Evolutionary conservation across 2,888 invertebrate genomes (phyloP), one percentile per base, ranked within the genome.

Genomic region (Tiphia femorata): DNA sequence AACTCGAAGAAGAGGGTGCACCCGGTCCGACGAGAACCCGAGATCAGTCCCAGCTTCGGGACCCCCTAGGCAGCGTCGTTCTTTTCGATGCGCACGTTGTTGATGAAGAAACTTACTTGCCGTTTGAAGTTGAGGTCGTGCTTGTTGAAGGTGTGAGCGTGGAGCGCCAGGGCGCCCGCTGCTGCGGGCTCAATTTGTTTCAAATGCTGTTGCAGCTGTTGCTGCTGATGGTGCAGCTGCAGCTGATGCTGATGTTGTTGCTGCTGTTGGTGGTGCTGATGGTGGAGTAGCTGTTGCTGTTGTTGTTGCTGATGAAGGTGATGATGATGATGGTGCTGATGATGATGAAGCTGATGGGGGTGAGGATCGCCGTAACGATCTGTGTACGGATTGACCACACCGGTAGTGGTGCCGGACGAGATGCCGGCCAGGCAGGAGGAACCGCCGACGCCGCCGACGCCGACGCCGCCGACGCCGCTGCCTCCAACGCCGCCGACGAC

Each of bases 51-150:
- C n/a, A n/a, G n/a, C n/a, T n/a, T n/a, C 33, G 14, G 33, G 33
- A 50, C 51, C 53, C 51, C 59, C 72, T 77, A 78, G 71, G 73
- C 72, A 68, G 72, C 74, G 73, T 80, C 90, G 86, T 90, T 90
- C 88, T 89, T 90, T 87, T 89, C 89, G 87, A 90, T 88, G 86
- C 89, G 90, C 85, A 90, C 90, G 88, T 91, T 89, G 90, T 91
- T 89, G 87, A 90, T 89, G 88, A 90, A 89, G 88, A 90, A 90
- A 92, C 92, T 92, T 92, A 92, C 92, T 92, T 92, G 92, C 86
- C 91, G 89, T 88, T 91, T 91, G 87, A 90, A 89, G 86, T 87
- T 88, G 82, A 87, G 85, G 84, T 87, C 87, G 79, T 84, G 83
- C 85, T 88, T 88, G 86, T 87, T 87, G 87, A 86, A 88, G 80